A percentile compares a stretch with the other conserved stretches of the same genome.
phyloP scores from a whole-genome alignment of 2,113 vertebrate genomes.

The Ophthalmolycus amberensis region DNA sequence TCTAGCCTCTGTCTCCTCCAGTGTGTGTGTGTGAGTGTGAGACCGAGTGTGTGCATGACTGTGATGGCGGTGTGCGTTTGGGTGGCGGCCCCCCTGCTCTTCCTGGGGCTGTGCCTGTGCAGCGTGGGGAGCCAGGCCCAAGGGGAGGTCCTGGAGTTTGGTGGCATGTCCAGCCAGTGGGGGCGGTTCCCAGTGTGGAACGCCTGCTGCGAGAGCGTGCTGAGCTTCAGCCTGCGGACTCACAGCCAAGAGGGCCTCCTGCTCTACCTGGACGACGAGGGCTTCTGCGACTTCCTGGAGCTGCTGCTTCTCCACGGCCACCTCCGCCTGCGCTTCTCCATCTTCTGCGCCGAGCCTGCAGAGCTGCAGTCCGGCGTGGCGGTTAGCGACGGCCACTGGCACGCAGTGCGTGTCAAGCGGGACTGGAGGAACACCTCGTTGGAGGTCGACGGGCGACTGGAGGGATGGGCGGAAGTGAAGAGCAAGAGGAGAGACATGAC shows the following conservation, averaged over 20 bases:
- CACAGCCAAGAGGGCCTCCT: conserved; percentile 95
- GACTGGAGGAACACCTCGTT: conserved; percentile 97
- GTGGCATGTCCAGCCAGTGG: conserved; percentile 96
- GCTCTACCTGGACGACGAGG: conserved; percentile 98
- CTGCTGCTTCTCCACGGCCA: conserved; percentile 94
- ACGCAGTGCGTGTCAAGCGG: conserved; percentile 89
- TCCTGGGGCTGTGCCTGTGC: conserved; percentile 81
- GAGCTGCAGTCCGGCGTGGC: conserved; percentile 91
- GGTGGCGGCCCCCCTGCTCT: conserved; percentile 81
- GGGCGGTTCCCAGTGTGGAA: conserved; percentile 99
- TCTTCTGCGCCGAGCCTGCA: conserved; percentile 96
- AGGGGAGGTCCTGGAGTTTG: conserved; percentile 90
- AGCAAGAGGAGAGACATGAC: conserved; percentile 98
- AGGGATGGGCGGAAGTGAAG: conserved; percentile 96
- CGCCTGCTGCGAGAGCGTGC: conserved; percentile 97
- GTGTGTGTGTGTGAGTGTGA: conserved; percentile 72
- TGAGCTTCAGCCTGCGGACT: conserved; percentile 99
- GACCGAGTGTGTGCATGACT: conserved; percentile 76
- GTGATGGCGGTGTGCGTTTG: conserved; percentile 81
- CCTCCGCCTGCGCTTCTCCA: conserved; percentile 96
- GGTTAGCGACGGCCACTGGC: conserved; percentile 94
- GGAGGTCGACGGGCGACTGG: conserved; percentile 90
- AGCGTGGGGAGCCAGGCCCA: conserved; percentile 80
- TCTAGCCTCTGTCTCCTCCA: conserved; percentile 71
- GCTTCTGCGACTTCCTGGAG: conserved; percentile 99